Evolutionary conservation across 2,888 invertebrate species (phyloP).

Genomic region (Eurytoma californica): DNA sequence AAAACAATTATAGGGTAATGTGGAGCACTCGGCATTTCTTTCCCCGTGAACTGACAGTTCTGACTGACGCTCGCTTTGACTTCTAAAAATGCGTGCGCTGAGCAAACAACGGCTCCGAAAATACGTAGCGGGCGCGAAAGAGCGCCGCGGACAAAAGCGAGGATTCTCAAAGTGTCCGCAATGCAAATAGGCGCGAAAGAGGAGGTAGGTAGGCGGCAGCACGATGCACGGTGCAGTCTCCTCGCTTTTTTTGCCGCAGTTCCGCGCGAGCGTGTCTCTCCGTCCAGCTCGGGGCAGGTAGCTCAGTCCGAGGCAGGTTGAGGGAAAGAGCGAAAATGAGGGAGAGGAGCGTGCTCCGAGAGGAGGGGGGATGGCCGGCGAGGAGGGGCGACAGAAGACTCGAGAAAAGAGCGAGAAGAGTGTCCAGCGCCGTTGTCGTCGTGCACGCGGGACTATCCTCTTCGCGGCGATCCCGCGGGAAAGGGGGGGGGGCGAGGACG

Average conservation of each 20-base stretch:
- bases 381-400: conserved; percentile 43
- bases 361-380: conserved; percentile 42
- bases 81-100: not conserved
- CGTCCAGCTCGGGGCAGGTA: conserved; percentile 64
- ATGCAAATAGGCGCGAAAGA: not conserved
- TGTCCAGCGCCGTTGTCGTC: conserved; percentile 23
- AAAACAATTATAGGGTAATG: not conserved
- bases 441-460: too few relatives aligned
- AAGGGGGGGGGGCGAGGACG: conserved; percentile 59
- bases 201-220: not conserved
- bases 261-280: not conserved
- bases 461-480: conserved; percentile 1
- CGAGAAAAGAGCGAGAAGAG: conserved; percentile 51
- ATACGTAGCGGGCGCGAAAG: not conserved
- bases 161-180: conserved; percentile 5
- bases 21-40: not conserved
- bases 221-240: not conserved
- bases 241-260: conserved; percentile 19
- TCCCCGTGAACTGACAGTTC: not conserved
- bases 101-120: not conserved
- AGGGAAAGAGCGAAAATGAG: conserved; percentile 60
- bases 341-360: conserved; percentile 56
- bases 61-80: conserved; percentile 29
- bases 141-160: not conserved
- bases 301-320: conserved; percentile 67